These are phyloP conservation scores for Lerema accius DNA, from an alignment of 1,140 invertebrate species.

Conservation along the genomic window DNA sequence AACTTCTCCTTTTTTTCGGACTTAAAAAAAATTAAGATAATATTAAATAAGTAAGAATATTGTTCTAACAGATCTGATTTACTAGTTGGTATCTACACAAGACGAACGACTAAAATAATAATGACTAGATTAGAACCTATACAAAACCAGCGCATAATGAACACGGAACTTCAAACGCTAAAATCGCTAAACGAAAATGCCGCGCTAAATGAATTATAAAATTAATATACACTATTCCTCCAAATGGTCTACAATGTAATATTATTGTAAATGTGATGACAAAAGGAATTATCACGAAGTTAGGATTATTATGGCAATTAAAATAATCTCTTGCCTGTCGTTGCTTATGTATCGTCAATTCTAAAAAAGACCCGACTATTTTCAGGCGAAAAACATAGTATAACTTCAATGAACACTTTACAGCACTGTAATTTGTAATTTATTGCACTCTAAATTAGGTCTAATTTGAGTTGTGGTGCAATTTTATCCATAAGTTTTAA, in stretches of 20 bases:
- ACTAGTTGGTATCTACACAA: constrained; percentile 42
- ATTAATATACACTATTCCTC: background rate
- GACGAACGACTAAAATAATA: constrained; percentile 55
- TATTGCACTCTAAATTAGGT: background rate
- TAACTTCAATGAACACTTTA: background rate
- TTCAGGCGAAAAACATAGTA: background rate
- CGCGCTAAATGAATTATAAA: background rate
- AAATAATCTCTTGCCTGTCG: background rate
- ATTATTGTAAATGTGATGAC: background rate
- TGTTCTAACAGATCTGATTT: constrained; percentile 37
- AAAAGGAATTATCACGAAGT: background rate
- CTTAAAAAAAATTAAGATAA: no score
- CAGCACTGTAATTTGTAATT: background rate
- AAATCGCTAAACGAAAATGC: constrained; percentile 7
- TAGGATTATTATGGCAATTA: background rate
- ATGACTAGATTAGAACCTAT: constrained; percentile 70
- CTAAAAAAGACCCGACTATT: background rate
- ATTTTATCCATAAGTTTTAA: background rate
- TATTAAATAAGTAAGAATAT: no score
- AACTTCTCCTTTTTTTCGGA: no score
- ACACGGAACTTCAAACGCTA: constrained; percentile 1
- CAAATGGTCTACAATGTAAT: background rate
- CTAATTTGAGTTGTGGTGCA: background rate
- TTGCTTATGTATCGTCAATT: no score
- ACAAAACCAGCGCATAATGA: background rate